phyloP scores from a whole-genome alignment of 2,888 invertebrate genomes.

The Tuta absoluta region DNA sequence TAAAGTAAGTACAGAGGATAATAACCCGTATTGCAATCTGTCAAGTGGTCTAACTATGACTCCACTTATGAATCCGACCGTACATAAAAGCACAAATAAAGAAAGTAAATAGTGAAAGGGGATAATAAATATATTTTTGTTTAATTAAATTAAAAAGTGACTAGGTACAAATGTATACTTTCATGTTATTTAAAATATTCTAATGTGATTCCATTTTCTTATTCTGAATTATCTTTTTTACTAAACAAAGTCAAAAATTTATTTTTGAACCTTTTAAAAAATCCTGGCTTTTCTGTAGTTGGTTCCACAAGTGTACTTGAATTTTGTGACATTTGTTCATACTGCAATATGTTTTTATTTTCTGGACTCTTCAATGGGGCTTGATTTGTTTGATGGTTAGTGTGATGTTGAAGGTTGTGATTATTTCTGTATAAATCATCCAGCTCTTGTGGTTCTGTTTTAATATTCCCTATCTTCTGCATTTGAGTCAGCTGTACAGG shows the following conservation, averaged over 20 bases:
- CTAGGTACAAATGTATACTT: too few relatives aligned
- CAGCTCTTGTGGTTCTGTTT: not conserved
- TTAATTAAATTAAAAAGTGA: too few relatives aligned
- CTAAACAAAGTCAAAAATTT: conserved; percentile 55
- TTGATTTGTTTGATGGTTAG: not conserved
- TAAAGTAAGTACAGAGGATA: too few relatives aligned
- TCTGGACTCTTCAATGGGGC: not conserved
- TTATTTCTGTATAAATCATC: not conserved
- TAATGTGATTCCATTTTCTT: not conserved
- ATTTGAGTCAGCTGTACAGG: not conserved
- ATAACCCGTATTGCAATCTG: too few relatives aligned
- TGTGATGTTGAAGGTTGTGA: not conserved
- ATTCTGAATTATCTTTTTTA: conserved; percentile 66
- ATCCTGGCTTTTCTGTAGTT: conserved; percentile 67
- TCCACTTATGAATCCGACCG: too few relatives aligned
- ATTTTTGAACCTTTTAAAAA: conserved; percentile 80
- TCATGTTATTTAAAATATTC: not conserved
- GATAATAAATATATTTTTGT: too few relatives aligned
- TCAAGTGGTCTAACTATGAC: too few relatives aligned
- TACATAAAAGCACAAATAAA: too few relatives aligned
- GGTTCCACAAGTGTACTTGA: conserved; percentile 43
- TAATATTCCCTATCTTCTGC: conserved; percentile 9
- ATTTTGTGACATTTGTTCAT: conserved; percentile 27
- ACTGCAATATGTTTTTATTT: not conserved
- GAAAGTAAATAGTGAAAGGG: too few relatives aligned